These are phyloP conservation scores for Loripinus fragilis DNA, from an alignment of 2,888 invertebrate genomes.

Conservation along the genomic window DNA sequence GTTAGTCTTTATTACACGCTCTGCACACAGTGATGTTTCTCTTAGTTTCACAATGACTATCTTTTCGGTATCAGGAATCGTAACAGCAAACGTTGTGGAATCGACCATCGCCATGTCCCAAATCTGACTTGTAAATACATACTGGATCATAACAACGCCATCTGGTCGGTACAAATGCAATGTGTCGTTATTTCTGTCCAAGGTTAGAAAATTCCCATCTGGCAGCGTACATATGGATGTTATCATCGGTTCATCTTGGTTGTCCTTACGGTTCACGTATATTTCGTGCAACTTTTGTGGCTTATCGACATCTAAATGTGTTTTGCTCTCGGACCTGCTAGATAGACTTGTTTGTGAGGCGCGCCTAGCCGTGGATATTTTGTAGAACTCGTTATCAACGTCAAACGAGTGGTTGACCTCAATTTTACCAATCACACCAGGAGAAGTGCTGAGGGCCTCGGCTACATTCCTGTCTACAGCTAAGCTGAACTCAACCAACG, in stretches of 20 bases:
- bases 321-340: background rate
- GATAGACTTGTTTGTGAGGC: background rate
- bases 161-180: constrained; percentile 50
- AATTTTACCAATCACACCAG: constrained; percentile 49
- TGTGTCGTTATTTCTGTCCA: constrained; percentile 57
- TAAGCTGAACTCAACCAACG: constrained; percentile 47
- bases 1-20: constrained; percentile 52
- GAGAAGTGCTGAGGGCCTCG: constrained; percentile 53
- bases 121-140: constrained; percentile 56
- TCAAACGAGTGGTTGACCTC: constrained; percentile 23
- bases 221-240: constrained; percentile 45
- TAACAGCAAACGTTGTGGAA: constrained; percentile 45
- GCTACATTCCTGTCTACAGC: constrained; percentile 56
- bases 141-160: constrained; percentile 48
- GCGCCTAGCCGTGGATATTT: background rate
- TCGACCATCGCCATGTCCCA: constrained; percentile 59
- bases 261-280: constrained; percentile 47
- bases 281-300: constrained; percentile 50
- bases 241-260: constrained; percentile 56
- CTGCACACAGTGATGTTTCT: constrained; percentile 49
- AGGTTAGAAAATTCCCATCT: constrained; percentile 47
- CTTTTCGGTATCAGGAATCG: constrained; percentile 57
- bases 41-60: constrained; percentile 53
- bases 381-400: constrained; percentile 9
- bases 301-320: background rate